phyloP scores from a whole-genome alignment of 2,113 vertebrate genomes.

The Rhinopomastus cyanomelas region DNA sequence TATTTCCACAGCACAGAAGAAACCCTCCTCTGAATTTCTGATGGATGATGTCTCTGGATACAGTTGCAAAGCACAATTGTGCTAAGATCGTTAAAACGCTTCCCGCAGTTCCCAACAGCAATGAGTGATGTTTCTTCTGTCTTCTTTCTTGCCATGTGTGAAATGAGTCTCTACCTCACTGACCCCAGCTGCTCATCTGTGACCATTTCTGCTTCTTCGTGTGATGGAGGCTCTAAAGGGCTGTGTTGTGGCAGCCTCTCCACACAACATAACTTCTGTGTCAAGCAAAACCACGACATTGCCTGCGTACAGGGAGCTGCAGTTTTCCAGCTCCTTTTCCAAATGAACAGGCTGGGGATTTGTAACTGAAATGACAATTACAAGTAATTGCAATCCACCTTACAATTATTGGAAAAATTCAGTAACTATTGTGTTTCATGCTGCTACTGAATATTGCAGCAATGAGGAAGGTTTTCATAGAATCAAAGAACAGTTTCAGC shows the following conservation, averaged over 20 bases:
- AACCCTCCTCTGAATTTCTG: background rate
- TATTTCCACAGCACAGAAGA: background rate
- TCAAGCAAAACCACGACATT: background rate
- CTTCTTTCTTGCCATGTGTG: slow-evolving; percentile 37
- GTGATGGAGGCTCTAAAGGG: background rate
- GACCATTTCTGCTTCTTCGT: background rate
- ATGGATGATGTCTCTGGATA: background rate
- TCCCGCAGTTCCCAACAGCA: background rate
- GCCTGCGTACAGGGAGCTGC: background rate
- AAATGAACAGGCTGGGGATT: background rate
- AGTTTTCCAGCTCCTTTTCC: background rate
- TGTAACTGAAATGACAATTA: too few relatives aligned
- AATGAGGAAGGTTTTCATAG: background rate
- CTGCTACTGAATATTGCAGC: background rate
- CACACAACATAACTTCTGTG: background rate
- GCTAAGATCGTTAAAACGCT: slow-evolving; percentile 15
- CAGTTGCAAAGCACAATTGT: background rate
- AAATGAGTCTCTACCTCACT: slow-evolving; percentile 38
- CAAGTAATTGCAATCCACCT: too few relatives aligned
- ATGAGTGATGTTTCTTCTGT: slow-evolving; percentile 18
- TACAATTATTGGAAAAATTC: background rate
- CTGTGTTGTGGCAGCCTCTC: background rate
- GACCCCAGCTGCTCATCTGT: background rate
- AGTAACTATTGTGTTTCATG: background rate
- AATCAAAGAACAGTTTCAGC: too few relatives aligned